Base-by-base conservation (phyloP, 2,888 invertebrate genomes). In the Hirtodrosophila confusa region DNA sequence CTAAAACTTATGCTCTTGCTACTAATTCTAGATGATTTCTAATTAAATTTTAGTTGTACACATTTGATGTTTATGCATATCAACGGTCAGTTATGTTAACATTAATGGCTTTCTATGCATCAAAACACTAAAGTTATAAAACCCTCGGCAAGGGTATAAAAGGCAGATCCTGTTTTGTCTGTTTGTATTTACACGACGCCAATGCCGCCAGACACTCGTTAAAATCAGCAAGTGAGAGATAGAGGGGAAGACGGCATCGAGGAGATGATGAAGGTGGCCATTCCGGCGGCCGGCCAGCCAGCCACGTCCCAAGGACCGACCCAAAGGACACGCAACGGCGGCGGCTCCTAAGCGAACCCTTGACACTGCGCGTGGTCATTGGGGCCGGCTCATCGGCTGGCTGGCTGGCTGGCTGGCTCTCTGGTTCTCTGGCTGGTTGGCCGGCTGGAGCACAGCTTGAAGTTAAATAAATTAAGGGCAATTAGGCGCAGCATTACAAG, bases 391-490 rank as follows among this genome's bases (percentile, higher is more conserved):
- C n/a, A 23, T 11, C 17, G 8, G 24, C 17, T 24, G 12, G 23
- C 0, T 12, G 4, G 37, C 4, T 27, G 27, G 27, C 6, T 27
- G 27, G 4, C 27, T 27, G 27, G 27, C 6, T 27, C 0, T 27
- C 27, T 27, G 36, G 10, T 6, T 7, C n/a, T 39, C 33, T 2
- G 47, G 10, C 43, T 45, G 49, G 43, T n/a, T 36, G 41, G 33
- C 50, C 41, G 31, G 51, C 41, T 40, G 76, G 65, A 27, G 75
- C 82, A 78, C 87, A 82, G 88, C 83, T 86, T 86, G 86, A 88
- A 83, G 86, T 83, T 87, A 83, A 83, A 83, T 86, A 83, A 83
- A 83, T 87, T 86, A 83, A 83, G 77, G 82, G 83, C 88, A 82
- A 82, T 82, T 82, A 82, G 88, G 88, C 86, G 83, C 62, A 66